Evolutionary conservation across 2,888 invertebrate genomes (phyloP).

Genomic region (Lasioglossum leucozonium): DNA sequence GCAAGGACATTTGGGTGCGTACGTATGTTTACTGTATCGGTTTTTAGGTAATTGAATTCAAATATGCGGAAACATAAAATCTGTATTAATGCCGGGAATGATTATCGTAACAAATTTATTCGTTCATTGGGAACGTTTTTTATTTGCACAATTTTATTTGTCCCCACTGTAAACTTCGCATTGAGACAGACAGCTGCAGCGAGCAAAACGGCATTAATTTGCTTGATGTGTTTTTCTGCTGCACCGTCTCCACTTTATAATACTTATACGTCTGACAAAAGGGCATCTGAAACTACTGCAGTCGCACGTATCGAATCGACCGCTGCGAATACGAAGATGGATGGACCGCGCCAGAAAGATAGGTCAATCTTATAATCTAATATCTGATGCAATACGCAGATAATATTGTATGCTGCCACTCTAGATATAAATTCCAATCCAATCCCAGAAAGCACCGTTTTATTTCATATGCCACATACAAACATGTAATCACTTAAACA

Average conservation of each 20-base stretch:
- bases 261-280: slow-evolving; percentile 30
- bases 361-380: slow-evolving; percentile 8
- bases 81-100: slow-evolving; percentile 8
- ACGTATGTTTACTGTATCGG: slow-evolving; percentile 10
- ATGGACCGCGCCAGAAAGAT: not conserved
- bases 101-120: slow-evolving; percentile 18
- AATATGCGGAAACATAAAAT: slow-evolving; percentile 20
- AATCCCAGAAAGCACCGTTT: not conserved
- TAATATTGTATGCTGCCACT: slow-evolving; percentile 3
- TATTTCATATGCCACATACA: not conserved
- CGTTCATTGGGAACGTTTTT: not conserved
- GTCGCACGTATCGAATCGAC: slow-evolving; percentile 50
- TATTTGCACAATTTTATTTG: not conserved
- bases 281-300: slow-evolving; percentile 38
- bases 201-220: not conserved
- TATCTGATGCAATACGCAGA: not conserved
- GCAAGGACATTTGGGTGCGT: slow-evolving; percentile 15
- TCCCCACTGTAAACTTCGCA: not conserved
- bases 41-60: slow-evolving; percentile 47
- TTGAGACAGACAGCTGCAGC: not conserved
- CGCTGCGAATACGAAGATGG: slow-evolving; percentile 14
- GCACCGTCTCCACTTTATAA: not conserved
- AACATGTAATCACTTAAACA: not conserved
- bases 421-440: not conserved
- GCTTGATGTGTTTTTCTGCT: not conserved